phyloP scores from a whole-genome alignment of 2,797 vertebrate species.

The Nasua narica region DNA sequence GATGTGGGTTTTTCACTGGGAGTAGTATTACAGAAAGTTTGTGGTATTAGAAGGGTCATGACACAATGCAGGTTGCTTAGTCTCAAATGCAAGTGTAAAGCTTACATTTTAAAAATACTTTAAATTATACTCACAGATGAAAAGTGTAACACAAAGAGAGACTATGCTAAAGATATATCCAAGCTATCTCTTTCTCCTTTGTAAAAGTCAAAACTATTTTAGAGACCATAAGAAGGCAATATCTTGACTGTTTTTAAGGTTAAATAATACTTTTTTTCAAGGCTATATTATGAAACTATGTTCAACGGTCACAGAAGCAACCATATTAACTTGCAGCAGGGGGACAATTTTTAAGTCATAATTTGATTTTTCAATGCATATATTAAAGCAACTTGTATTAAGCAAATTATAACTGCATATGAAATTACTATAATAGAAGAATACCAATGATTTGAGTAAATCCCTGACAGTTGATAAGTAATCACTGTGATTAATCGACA shows the following conservation, averaged over 20 bases:
- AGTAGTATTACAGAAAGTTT: slow-evolving; percentile 82
- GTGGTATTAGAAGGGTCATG: slow-evolving; percentile 80
- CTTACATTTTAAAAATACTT: slow-evolving; percentile 63
- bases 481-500: slow-evolving; percentile 48
- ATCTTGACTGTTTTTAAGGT: slow-evolving; percentile 49
- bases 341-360: slow-evolving; percentile 39
- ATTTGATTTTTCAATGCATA: slow-evolving; percentile 42
- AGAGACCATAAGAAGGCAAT: not conserved
- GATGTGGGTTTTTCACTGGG: slow-evolving; percentile 85
- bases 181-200: not conserved
- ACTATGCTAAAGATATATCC: not conserved
- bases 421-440: slow-evolving; percentile 44
- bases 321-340: slow-evolving; percentile 47
- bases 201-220: slow-evolving; percentile 1
- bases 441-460: slow-evolving; percentile 54
- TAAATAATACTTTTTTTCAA: slow-evolving; percentile 57
- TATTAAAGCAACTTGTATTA: slow-evolving; percentile 38
- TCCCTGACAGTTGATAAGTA: slow-evolving; percentile 36
- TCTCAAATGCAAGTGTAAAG: slow-evolving; percentile 58
- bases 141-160: slow-evolving; percentile 27
- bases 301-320: slow-evolving; percentile 64
- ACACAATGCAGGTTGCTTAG: slow-evolving; percentile 72
- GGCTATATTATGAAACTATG: slow-evolving; percentile 70
- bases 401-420: slow-evolving; percentile 30
- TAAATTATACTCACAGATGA: slow-evolving; percentile 29